Evolutionary conservation across 2,888 invertebrate species (phyloP), one percentile per base, ranked within the genome.

Genomic region (Idaea biselata): DNA sequence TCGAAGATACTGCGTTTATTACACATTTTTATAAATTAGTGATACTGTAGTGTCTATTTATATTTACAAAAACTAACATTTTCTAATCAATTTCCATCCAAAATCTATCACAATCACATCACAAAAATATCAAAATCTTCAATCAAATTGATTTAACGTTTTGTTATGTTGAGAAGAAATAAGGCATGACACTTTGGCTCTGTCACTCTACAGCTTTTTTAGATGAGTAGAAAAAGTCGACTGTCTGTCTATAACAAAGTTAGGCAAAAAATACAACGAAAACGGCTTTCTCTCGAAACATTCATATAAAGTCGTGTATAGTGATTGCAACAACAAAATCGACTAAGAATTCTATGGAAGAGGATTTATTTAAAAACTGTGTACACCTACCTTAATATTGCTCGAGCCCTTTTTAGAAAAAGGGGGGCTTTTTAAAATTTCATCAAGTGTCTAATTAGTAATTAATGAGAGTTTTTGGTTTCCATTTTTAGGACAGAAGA

Each of bases 1-100:
- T 61, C 63, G 65, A 53, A 14, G 59, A 58, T 58, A 54, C 58
- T 62, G 63, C 68, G 67, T 66, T 61, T 60, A 56, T 60, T 57
- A 58, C 14, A 18, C 18, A 58, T 66, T 63, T 63, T 61, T 62
- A 60, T 55, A 60, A 60, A 54, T 14, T 56, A 44, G 11, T 32
- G 14, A 3, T 44, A 44, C 44, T 44, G 44, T 14, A 44, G 44
- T 44, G 44, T 11, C 44, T 14, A 44, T 11, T 44, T 11, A 14
- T 44, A 44, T 44, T 44, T 44, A 44, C 44, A 44, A 44, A 44
- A 44, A 44, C 44, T 44, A 44, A 44, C 44, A 44, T 44, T 44
- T 44, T 44, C 14, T 14, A 44, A 44, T 44, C 44, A 44, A 44
- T 44, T 44, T 44, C 11, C 55, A 62, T 61, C 57, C 60, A 60